A percentile compares a stretch with the other conserved stretches of the same genome.
Conservation (phyloP, 2,797 vertebrate species). For the Channa striata region DNA sequence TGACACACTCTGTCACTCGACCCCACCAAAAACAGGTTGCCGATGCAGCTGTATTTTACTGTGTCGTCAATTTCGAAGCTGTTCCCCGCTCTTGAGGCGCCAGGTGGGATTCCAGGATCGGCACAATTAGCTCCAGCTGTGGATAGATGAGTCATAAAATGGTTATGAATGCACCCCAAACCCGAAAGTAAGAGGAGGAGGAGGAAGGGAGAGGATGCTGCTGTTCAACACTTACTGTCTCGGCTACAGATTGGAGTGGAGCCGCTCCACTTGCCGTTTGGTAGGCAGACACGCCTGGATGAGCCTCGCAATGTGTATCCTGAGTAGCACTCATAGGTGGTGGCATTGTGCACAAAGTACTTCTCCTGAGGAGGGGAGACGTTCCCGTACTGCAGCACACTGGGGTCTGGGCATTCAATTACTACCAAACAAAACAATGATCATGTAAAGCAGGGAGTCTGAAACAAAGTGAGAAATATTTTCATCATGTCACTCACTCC, state of each 20-base stretch:
- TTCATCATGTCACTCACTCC: slow-evolving; percentile 58
- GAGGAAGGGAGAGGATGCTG: background rate
- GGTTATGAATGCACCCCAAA: background rate
- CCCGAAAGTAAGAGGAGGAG: background rate
- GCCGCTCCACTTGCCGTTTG: slow-evolving; percentile 81
- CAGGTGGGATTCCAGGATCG: slow-evolving; percentile 78
- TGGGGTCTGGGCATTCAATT: slow-evolving; percentile 78
- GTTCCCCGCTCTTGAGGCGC: slow-evolving; percentile 55
- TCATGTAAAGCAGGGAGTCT: background rate
- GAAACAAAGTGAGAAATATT: background rate
- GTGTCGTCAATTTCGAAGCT: slow-evolving; percentile 62
- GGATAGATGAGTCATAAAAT: slow-evolving; percentile 1
- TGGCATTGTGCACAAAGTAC: slow-evolving; percentile 72
- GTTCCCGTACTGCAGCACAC: slow-evolving; percentile 53
- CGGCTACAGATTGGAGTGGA: slow-evolving; percentile 77
- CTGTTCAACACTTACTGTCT: slow-evolving; percentile 62
- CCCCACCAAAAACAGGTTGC: slow-evolving; percentile 67
- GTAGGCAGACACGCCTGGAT: slow-evolving; percentile 62
- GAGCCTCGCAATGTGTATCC: slow-evolving; percentile 74
- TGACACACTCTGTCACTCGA: slow-evolving; percentile 65
- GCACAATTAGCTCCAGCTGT: slow-evolving; percentile 59
- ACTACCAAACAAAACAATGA: slow-evolving; percentile 54
- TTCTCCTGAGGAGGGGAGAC: slow-evolving; percentile 57
- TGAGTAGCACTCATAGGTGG: slow-evolving; percentile 71
- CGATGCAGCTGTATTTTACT: slow-evolving; percentile 68